Evolutionary conservation across 2,888 invertebrate genomes (phyloP).

Genomic region (Troides aeacus): DNA sequence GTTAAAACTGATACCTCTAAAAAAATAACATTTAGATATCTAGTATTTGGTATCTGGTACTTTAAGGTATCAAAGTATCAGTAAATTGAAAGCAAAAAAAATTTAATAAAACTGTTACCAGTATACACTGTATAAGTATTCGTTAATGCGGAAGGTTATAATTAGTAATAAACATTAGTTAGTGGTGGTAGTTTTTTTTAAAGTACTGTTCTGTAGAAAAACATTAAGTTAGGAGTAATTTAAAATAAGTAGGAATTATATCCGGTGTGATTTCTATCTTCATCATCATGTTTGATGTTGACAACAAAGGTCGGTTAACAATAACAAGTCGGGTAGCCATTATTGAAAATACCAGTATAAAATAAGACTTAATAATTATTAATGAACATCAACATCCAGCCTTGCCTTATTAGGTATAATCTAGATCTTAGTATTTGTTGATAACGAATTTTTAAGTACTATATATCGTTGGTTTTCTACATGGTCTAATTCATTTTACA

Average conservation of each 20-base stretch:
- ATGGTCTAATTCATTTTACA: neutral
- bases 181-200: too few species aligned
- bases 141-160: too few species aligned
- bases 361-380: conserved; percentile 48
- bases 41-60: too few species aligned
- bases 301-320: conserved; percentile 51
- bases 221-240: neutral
- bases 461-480: conserved; percentile 42
- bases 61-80: too few species aligned
- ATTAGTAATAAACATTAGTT: too few species aligned
- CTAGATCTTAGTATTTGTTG: neutral
- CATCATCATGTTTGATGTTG: conserved; percentile 55
- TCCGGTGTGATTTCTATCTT: conserved; percentile 46
- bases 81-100: too few species aligned
- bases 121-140: too few species aligned
- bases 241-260: conserved; percentile 24
- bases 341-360: conserved; percentile 50
- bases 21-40: too few species aligned
- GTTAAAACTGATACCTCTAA: too few species aligned
- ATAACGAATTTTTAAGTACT: neutral
- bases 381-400: conserved; percentile 51
- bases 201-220: too few species aligned
- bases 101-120: too few species aligned
- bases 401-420: conserved; percentile 48
- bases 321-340: conserved; percentile 41